phyloP scores from a whole-genome alignment of 92 coral and sea anemone species.

The Parazoanthus swiftii region DNA sequence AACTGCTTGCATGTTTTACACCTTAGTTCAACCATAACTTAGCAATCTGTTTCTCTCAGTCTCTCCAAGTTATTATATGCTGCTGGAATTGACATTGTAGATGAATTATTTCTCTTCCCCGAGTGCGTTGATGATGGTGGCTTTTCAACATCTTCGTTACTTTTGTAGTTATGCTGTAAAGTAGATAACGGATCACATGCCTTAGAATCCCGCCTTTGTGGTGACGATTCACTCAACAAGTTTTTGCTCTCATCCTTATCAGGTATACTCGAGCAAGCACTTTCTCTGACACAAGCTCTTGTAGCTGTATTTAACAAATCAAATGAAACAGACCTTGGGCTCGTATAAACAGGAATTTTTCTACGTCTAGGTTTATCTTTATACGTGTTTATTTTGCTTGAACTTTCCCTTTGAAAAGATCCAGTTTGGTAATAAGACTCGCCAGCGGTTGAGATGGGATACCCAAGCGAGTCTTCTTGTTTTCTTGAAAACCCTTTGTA shows the following conservation, averaged over 20 bases:
- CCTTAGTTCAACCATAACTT: neutral
- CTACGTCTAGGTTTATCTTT: neutral
- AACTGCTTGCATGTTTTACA: neutral
- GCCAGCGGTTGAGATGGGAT: neutral
- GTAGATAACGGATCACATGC: neutral
- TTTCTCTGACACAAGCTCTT: neutral
- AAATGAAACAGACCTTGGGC: neutral
- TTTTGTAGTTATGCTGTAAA: neutral
- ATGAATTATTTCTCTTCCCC: neutral
- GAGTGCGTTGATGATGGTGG: neutral
- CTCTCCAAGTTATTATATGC: neutral
- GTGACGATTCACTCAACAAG: neutral
- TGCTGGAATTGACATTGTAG: neutral
- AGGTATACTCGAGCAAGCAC: neutral
- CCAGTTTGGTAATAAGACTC: neutral
- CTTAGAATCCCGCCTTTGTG: neutral
- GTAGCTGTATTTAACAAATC: neutral
- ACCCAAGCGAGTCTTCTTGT: neutral
- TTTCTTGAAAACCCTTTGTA: neutral
- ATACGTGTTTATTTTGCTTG: neutral
- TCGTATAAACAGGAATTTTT: neutral
- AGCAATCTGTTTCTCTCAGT: conserved; percentile 3
- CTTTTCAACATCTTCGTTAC: neutral
- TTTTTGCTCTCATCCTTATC: neutral
- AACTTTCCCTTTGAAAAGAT: neutral